Evolutionary conservation across 1,140 invertebrate species (phyloP).

Genomic region (Cyphomyrmex costatus): DNA sequence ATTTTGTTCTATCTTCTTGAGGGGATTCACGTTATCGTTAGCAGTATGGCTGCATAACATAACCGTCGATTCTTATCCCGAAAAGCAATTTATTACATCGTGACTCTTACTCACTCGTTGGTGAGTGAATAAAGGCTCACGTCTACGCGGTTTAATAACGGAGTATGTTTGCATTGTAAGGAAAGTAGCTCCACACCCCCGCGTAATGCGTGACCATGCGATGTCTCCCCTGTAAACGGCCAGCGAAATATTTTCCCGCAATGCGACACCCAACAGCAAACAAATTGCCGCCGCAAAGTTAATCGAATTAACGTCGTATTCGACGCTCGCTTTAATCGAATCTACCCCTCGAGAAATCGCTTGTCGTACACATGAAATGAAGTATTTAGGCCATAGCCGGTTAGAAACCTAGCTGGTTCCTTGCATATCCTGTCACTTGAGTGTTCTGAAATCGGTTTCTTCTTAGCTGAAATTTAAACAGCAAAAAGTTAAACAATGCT

Average conservation of each 20-base stretch:
- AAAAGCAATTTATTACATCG: slow-evolving; percentile 67
- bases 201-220: slow-evolving; percentile 19
- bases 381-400: neutral
- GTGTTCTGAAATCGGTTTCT: neutral
- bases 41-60: neutral
- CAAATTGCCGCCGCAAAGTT: slow-evolving; percentile 59
- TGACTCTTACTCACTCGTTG: slow-evolving; percentile 66
- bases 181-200: slow-evolving; percentile 41
- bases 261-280: slow-evolving; percentile 66
- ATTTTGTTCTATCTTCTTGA: neutral
- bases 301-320: slow-evolving; percentile 69
- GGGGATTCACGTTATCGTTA: no score
- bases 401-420: neutral
- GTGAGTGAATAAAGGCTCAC: slow-evolving; percentile 69
- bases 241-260: slow-evolving; percentile 64
- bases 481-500: neutral
- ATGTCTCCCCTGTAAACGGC: slow-evolving; percentile 47
- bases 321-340: slow-evolving; percentile 52
- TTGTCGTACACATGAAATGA: slow-evolving; percentile 24
- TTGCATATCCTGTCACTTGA: neutral
- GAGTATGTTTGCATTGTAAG: slow-evolving; percentile 60
- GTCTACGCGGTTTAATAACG: slow-evolving; percentile 71
- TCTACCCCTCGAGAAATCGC: slow-evolving; percentile 49
- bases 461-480: neutral
- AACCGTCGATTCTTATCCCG: slow-evolving; percentile 9